Percentiles rank a stretch among this genome's conserved stretches.
Evolutionary conservation across 2,888 invertebrate species (phyloP).

Genomic region (Caenorhabditis sinica): DNA sequence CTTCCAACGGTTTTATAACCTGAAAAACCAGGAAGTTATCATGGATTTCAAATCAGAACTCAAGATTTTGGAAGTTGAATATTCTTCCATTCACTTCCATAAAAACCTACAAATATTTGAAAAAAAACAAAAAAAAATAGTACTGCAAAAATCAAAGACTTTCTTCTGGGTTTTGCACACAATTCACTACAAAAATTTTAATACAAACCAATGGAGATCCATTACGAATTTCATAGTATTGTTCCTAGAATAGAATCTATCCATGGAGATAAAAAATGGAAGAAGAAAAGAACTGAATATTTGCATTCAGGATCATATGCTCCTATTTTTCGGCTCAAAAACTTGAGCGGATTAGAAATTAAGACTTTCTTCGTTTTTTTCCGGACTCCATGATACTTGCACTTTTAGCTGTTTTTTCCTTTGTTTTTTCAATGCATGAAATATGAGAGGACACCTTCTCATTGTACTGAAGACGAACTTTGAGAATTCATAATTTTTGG

Average conservation of each 20-base stretch:
- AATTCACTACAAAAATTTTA: not conserved
- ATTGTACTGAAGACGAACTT: not conserved
- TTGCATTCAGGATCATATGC: not conserved
- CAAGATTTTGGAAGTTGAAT: too few relatives aligned
- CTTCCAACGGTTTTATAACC: too few relatives aligned
- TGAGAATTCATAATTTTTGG: not conserved
- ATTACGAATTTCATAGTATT: not conserved
- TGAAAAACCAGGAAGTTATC: too few relatives aligned
- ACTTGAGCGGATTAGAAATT: conserved; percentile 3
- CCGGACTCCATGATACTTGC: not conserved
- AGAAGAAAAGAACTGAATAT: not conserved
- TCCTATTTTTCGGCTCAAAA: conserved; percentile 3
- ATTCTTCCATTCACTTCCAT: too few relatives aligned
- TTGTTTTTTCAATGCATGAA: conserved; percentile 19
- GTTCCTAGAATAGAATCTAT: conserved; percentile 3
- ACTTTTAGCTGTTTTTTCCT: not conserved
- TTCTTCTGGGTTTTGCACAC: not conserved
- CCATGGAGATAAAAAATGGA: not conserved
- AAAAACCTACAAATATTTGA: too few relatives aligned
- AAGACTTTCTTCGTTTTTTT: not conserved
- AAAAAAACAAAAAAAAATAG: too few relatives aligned
- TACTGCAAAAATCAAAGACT: not conserved
- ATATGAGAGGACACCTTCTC: conserved; percentile 10
- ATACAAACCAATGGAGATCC: not conserved
- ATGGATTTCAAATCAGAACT: too few relatives aligned